A percentile compares a stretch with the other conserved stretches of the same genome.
phyloP scores from a whole-genome alignment of 2,797 vertebrate species.

The Poeciliopsis presidionis region DNA sequence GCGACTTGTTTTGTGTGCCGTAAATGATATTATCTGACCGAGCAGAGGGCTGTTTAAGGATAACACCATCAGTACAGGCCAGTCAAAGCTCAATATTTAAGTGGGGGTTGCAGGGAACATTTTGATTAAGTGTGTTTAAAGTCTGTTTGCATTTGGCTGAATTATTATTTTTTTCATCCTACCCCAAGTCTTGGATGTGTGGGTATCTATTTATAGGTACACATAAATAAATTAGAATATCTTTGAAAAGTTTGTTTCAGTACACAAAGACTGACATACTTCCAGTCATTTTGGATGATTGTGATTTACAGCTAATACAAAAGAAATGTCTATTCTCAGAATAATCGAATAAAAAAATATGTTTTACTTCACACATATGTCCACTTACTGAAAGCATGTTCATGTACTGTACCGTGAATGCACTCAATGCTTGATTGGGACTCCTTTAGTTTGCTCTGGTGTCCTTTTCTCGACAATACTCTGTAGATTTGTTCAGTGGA shows the following conservation, averaged over 20 bases:
- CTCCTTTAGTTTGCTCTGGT: not conserved
- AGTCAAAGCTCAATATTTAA: slow-evolving; percentile 64
- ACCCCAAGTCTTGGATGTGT: slow-evolving; percentile 37
- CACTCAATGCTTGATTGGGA: not conserved
- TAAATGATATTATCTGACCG: slow-evolving; percentile 71
- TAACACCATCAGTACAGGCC: slow-evolving; percentile 48
- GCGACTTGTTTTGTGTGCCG: slow-evolving; percentile 59
- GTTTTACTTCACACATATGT: not conserved
- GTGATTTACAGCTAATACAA: not conserved
- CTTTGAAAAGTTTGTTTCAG: not conserved
- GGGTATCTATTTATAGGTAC: slow-evolving; percentile 29
- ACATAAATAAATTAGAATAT: not conserved
- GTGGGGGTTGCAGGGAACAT: slow-evolving; percentile 59
- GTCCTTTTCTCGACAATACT: not conserved
- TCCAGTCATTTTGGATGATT: not conserved
- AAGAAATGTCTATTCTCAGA: not conserved
- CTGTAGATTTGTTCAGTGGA: not conserved
- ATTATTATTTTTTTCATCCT: slow-evolving; percentile 53
- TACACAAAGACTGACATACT: not conserved
- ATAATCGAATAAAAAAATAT: not conserved
- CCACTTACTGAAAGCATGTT: not conserved
- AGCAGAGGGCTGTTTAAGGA: slow-evolving; percentile 70
- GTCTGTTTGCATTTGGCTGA: slow-evolving; percentile 61
- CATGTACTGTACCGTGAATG: not conserved
- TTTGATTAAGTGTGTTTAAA: slow-evolving; percentile 53